Percentiles rank a stretch among this genome's conserved stretches.
These are phyloP conservation scores for Cephus sareptanus DNA, from an alignment of 2,888 invertebrate genomes.

Conservation along the genomic window DNA sequence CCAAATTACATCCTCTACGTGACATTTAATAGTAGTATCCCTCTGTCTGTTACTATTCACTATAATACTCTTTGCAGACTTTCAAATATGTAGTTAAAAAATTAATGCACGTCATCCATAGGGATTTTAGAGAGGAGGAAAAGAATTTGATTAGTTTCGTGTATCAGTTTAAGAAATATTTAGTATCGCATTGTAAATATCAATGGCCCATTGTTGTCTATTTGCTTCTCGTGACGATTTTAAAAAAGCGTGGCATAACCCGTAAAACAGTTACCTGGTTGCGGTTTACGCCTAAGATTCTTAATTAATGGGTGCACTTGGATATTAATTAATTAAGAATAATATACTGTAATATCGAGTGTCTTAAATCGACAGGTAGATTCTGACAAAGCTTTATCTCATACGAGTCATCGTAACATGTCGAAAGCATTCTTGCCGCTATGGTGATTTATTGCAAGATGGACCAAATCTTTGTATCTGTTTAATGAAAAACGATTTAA, in stretches of 20 bases:
- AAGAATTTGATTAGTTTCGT: background rate
- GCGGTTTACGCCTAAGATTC: background rate
- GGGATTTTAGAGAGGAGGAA: background rate
- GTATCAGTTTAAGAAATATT: background rate
- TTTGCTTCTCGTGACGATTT: background rate
- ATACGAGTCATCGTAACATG: background rate
- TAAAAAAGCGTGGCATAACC: background rate
- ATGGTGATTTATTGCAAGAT: background rate
- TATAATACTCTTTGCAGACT: background rate
- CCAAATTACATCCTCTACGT: background rate
- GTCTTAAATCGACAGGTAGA: background rate
- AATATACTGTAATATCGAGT: background rate
- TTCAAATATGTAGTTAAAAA: background rate
- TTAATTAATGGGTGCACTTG: background rate
- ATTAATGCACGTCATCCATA: background rate
- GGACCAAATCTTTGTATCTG: background rate
- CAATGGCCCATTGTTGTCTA: background rate
- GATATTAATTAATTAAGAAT: background rate
- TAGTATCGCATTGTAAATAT: background rate
- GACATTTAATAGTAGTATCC: background rate
- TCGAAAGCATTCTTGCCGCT: conserved; percentile 20
- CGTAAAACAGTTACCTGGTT: background rate
- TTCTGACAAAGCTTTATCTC: background rate
- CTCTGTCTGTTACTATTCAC: background rate
- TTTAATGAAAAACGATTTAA: background rate